These are phyloP conservation scores for Patella vulgata DNA, from an alignment of 1,140 invertebrate genomes.

Conservation along the genomic window DNA sequence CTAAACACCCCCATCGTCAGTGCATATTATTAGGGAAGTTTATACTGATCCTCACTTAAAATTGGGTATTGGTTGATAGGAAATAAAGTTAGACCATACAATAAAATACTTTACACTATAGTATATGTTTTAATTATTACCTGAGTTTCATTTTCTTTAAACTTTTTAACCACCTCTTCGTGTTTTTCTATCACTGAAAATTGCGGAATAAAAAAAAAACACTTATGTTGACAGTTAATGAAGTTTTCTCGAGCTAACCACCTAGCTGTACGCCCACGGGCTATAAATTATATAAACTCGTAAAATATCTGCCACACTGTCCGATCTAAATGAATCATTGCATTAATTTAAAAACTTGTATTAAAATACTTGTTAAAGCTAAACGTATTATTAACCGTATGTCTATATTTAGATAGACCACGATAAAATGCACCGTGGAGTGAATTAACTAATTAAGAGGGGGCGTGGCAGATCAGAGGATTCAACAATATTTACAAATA, in stretches of 20 bases:
- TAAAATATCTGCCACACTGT: background rate
- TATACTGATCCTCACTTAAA: too few relatives aligned
- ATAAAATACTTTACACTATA: too few relatives aligned
- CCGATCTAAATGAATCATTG: background rate
- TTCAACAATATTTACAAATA: background rate
- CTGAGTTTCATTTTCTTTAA: conserved; percentile 11
- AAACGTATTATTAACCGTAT: too few relatives aligned
- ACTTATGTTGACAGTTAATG: background rate
- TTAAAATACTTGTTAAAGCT: too few relatives aligned
- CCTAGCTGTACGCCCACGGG: background rate
- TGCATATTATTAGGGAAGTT: too few relatives aligned
- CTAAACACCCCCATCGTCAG: too few relatives aligned
- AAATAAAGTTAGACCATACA: too few relatives aligned
- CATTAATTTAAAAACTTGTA: too few relatives aligned
- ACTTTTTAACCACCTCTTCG: conserved; percentile 10
- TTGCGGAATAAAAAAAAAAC: background rate
- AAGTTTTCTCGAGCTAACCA: background rate
- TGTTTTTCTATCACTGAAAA: conserved; percentile 11
- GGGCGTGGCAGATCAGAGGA: background rate
- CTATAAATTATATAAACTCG: conserved; percentile 1
- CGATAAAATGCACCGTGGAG: background rate
- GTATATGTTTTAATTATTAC: too few relatives aligned
- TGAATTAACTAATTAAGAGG: background rate
- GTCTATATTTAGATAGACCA: background rate
- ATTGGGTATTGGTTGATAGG: too few relatives aligned